A percentile compares a stretch with the other conserved stretches of the same genome.
phyloP scores from a whole-genome alignment of 2,113 vertebrate species.

The Archocentrus centrarchus region DNA sequence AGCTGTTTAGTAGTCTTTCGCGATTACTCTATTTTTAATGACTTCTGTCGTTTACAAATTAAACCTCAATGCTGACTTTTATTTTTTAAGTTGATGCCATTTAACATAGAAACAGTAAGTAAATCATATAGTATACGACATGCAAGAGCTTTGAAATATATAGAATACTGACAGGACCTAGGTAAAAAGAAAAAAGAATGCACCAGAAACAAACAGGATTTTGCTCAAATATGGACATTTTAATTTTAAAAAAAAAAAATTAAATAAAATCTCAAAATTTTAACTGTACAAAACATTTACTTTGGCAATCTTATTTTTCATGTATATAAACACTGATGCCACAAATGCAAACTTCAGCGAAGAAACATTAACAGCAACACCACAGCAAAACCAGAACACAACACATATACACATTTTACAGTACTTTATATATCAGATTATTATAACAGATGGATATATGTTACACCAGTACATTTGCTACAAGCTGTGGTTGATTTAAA shows the following conservation, averaged over 20 bases:
- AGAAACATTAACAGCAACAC: conserved; percentile 25
- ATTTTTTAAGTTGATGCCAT: not conserved
- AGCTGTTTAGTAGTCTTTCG: not conserved
- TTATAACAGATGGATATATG: not conserved
- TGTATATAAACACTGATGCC: not conserved
- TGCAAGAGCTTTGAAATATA: not conserved
- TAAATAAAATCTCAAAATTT: conserved; percentile 52
- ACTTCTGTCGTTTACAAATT: not conserved
- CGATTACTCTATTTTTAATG: not conserved
- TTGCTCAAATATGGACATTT: conserved; percentile 38
- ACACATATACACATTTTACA: conserved; percentile 23
- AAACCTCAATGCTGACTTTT: not conserved
- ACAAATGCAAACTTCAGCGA: conserved; percentile 42
- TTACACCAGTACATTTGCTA: not conserved
- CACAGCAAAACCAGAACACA: not conserved
- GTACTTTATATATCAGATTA: conserved; percentile 16
- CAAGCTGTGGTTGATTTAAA: conserved; percentile 7
- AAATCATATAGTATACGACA: not conserved
- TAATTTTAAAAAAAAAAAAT: conserved; percentile 61
- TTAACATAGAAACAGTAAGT: not conserved
- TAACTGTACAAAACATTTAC: conserved; percentile 62
- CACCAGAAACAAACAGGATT: not conserved
- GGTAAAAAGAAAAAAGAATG: not conserved
- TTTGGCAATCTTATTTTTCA: conserved; percentile 9
- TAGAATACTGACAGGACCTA: not conserved